A percentile compares a stretch with the other conserved stretches of the same genome.
These are phyloP conservation scores for Macquaria australasica DNA, from an alignment of 2,113 vertebrate genomes.

Conservation along the genomic window DNA sequence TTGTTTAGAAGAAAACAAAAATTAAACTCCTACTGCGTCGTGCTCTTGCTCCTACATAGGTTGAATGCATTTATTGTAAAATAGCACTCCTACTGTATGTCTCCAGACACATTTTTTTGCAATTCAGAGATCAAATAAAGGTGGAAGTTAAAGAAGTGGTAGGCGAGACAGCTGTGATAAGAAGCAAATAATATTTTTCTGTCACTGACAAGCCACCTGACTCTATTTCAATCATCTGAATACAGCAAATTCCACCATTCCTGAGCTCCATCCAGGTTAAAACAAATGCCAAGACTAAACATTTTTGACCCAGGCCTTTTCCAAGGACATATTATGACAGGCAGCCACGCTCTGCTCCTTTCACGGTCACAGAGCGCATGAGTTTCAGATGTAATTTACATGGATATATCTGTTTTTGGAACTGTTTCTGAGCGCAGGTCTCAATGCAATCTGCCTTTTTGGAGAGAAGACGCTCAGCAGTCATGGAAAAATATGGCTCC, in stretches of 20 bases:
- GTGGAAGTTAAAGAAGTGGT: not conserved
- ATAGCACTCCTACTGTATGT: not conserved
- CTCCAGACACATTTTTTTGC: not conserved
- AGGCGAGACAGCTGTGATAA: not conserved
- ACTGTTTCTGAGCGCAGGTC: conserved; percentile 33
- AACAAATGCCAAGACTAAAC: conserved; percentile 46
- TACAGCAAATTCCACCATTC: conserved; percentile 30
- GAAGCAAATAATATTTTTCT: conserved; percentile 1
- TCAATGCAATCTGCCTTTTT: conserved; percentile 57
- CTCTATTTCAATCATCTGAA: conserved; percentile 26
- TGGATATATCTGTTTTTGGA: conserved; percentile 51
- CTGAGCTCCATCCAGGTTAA: conserved; percentile 26
- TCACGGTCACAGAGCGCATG: conserved; percentile 29
- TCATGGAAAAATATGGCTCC: conserved; percentile 71
- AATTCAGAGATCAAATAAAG: not conserved
- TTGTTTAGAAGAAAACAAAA: not conserved
- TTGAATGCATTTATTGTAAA: not conserved
- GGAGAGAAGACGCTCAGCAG: conserved; percentile 47
- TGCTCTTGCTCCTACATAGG: not conserved
- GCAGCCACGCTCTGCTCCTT: conserved; percentile 37
- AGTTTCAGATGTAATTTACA: conserved; percentile 55
- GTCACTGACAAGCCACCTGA: not conserved
- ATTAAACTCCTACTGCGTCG: not conserved
- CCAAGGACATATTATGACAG: conserved; percentile 60
- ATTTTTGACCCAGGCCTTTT: conserved; percentile 53